A percentile compares a stretch with the other conserved stretches of the same genome.
phyloP scores from a whole-genome alignment of 2,888 invertebrate species.

The Penaeus monodon region DNA sequence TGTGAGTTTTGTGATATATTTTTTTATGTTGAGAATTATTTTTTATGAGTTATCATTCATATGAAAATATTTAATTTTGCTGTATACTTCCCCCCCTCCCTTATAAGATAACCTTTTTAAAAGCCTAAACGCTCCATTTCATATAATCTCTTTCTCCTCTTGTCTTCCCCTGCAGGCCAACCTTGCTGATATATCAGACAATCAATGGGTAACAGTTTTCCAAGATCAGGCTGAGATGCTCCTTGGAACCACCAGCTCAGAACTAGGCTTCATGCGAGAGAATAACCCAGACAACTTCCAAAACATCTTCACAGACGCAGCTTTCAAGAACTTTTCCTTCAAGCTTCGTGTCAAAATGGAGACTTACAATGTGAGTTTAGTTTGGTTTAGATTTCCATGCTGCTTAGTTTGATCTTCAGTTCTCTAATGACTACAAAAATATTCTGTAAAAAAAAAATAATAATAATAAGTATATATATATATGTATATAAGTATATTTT shows the following conservation, averaged over 20 bases:
- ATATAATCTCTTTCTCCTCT: background rate
- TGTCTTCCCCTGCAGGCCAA: conserved; percentile 76
- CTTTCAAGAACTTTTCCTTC: conserved; percentile 85
- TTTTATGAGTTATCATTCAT: too few species aligned
- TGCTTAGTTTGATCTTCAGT: too few species aligned
- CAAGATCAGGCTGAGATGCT: conserved; percentile 82
- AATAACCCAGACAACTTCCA: conserved; percentile 77
- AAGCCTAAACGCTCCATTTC: too few species aligned
- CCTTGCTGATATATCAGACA: conserved; percentile 88
- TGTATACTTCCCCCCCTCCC: too few species aligned
- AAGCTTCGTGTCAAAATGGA: conserved; percentile 91
- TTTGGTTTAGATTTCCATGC: too few species aligned
- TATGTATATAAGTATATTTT: too few species aligned
- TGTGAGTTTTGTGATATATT: conserved; percentile 24
- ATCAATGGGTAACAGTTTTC: conserved; percentile 92
- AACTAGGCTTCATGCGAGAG: conserved; percentile 79
- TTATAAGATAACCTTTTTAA: too few species aligned
- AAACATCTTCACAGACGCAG: conserved; percentile 79
- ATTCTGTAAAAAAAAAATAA: too few species aligned
- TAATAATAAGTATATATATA: too few species aligned
- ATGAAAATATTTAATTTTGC: too few species aligned
- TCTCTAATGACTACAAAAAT: too few species aligned
- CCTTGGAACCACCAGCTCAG: conserved; percentile 79
- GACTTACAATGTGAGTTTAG: conserved; percentile 81
- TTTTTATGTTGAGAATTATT: too few species aligned